Base-by-base conservation (phyloP, 2,888 invertebrate genomes). In the Charanyca ferruginea region DNA sequence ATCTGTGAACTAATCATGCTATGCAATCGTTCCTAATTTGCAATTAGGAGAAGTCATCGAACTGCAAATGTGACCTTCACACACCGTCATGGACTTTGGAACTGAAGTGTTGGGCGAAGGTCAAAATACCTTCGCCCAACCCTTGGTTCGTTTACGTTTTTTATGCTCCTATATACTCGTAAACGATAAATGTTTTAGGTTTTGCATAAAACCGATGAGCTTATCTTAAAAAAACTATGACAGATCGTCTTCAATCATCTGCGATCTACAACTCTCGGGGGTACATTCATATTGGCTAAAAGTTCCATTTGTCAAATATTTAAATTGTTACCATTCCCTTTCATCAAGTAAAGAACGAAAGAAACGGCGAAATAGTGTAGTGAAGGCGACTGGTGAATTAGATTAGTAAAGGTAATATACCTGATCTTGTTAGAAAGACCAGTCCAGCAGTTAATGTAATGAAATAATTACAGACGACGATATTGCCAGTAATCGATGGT, bases 41-140 rank as follows among this genome's bases (percentile, higher is more conserved):
- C 45, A 42, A 65, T 9, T 11, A 25, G 45, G 18, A n/a, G 11
- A 18, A 45, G 52, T 55, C 65, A 52, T 32, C 22, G 69, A 70
- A 45, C 72, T 55, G 32, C 23, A 45, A 4, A 9, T 45, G 23
- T 25, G 44, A 68, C 71, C 63, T 63, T 48, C 42, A 63, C 1
- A 13, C 42, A 28, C 47, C 41, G 18, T 11, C 35, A 20, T 3
- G 18, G 42, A 5, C 47, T 22, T 44, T 13, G n/a, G 52, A 8
- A 11, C 9, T 62, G 7, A 13, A 53, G 38, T 16, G 18, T 48
- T 32, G 13, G 6, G n/a, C 6, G 7, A 28, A 32, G 38, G 51
- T 60, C n/a, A n/a, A n/a, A n/a, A n/a, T n/a, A n/a, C n/a, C n/a
- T n/a, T n/a, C n/a, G n/a, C n/a, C n/a, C n/a, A n/a, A n/a, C n/a